Base-by-base conservation (phyloP, 2,888 invertebrate genomes). In the Lasioglossum zephyrum region DNA sequence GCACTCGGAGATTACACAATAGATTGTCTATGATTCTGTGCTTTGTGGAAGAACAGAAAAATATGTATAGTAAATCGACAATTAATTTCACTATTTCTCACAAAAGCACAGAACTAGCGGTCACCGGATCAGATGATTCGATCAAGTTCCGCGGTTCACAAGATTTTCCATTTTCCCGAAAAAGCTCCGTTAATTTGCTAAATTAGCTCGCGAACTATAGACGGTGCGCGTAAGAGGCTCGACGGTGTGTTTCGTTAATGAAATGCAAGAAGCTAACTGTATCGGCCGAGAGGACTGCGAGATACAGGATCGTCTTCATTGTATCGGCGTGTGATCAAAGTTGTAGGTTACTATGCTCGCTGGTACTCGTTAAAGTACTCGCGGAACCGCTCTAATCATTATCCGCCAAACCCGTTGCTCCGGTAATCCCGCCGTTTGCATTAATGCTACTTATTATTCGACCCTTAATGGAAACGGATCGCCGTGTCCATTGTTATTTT, bases 401-500 rank as follows among this genome's bases (percentile, higher is more conserved):
- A 81, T 79, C n/a, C n/a, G 8, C 47, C 13, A 53, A 39, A 73
- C 66, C 74, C 49, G 73, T 60, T 22, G 66, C 49, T 60, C 63
- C 39, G 44, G 41, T 78, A 81, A 81, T 83, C 79, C 57, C 60
- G 74, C 84, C 47, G 76, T 87, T 82, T 82, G 73, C 87, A 81
- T 84, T 85, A 87, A 85, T 80, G 74, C 79, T 53, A 82, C 75
- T 89, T 69, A 73, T 89, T 86, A 78, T 60, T 69, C 69, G 70
- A 63, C 73, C 82, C 82, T 75, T 73, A 70, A 78, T 82, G 66
- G 73, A 76, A 60, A 49, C 53, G 79, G 77, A 73, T 73, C 77
- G 73, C 80, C 85, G 81, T 83, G 80, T 73, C 77, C 75, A 77
- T 85, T 87, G 82, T 82, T 88, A 80, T 69, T 69, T 73, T 36